Evolutionary conservation across 2,888 invertebrate species (phyloP).

Genomic region (Tholera decimalis): DNA sequence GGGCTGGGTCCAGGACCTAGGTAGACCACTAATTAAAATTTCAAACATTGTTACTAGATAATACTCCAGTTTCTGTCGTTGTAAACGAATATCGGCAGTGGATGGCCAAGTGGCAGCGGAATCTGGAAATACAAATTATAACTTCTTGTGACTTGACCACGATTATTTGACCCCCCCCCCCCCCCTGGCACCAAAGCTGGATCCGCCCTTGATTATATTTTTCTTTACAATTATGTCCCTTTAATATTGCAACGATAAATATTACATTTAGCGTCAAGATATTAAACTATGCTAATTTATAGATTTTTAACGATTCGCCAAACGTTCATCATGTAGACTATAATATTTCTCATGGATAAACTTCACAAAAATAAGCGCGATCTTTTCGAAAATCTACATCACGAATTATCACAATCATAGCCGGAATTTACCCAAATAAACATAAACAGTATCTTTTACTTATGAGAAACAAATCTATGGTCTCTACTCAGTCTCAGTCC

Average conservation of each 20-base stretch:
- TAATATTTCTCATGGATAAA: background rate
- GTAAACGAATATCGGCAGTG: no score
- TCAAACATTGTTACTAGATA: no score
- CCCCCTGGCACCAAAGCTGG: no score
- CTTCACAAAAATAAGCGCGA: background rate
- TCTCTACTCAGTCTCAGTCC: background rate
- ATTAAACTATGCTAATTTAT: background rate
- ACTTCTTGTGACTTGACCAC: no score
- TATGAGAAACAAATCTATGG: background rate
- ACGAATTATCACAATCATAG: constrained; percentile 5
- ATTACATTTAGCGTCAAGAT: background rate
- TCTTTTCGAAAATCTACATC: background rate
- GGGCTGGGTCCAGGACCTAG: no score
- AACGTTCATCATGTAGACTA: background rate
- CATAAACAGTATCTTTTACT: background rate
- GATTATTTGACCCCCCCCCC: no score
- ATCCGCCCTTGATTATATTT: no score
- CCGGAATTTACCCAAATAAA: background rate
- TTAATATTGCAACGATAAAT: constrained; percentile 11
- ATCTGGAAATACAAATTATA: no score
- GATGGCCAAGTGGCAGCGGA: no score
- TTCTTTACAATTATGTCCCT: background rate
- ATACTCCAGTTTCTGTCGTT: no score
- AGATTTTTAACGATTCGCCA: background rate
- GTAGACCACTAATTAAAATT: no score